A percentile compares a stretch with the other conserved stretches of the same genome.
Conservation (phyloP, 1,140 invertebrate species). For the Drosophila malerkotliana region DNA sequence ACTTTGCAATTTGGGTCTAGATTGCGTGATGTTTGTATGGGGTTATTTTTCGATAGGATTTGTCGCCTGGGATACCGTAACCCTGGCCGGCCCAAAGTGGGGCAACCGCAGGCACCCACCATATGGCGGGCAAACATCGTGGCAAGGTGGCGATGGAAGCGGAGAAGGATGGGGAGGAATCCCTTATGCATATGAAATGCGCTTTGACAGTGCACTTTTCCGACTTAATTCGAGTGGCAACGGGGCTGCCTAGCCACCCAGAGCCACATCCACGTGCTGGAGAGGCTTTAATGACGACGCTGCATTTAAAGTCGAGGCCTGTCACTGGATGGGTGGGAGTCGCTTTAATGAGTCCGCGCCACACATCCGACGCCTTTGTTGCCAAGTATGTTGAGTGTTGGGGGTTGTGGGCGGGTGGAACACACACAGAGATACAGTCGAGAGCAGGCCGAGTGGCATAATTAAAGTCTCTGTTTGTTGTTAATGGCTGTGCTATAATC, state of each 20-base stretch:
- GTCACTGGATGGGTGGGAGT: slow-evolving; percentile 8
- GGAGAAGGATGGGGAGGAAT: not conserved
- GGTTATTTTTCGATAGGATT: slow-evolving; percentile 41
- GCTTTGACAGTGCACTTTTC: slow-evolving; percentile 62
- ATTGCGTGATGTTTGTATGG: slow-evolving; percentile 12
- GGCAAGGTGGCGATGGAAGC: slow-evolving; percentile 8
- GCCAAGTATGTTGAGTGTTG: not conserved
- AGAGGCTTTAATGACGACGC: slow-evolving; percentile 60
- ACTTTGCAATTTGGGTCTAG: slow-evolving; percentile 33
- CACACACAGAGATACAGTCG: slow-evolving; percentile 14
- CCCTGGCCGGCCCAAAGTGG: slow-evolving; percentile 9
- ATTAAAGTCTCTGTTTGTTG: slow-evolving; percentile 16
- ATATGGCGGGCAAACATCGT: slow-evolving; percentile 12
- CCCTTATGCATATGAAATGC: slow-evolving; percentile 59
- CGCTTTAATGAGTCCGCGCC: slow-evolving; percentile 27
- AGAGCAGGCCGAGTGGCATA: slow-evolving; percentile 20
- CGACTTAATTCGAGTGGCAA: slow-evolving; percentile 67
- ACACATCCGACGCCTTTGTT: slow-evolving; percentile 14
- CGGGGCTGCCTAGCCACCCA: slow-evolving; percentile 6
- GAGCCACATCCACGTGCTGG: not conserved
- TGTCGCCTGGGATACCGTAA: not conserved
- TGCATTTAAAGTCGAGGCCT: slow-evolving; percentile 58
- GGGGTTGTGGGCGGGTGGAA: not conserved
- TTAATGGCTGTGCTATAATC: slow-evolving; percentile 2
- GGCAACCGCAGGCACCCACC: slow-evolving; percentile 19